Evolutionary conservation across 2,113 vertebrate species (phyloP).

Genomic region (Romanogobio albipinnatus): DNA sequence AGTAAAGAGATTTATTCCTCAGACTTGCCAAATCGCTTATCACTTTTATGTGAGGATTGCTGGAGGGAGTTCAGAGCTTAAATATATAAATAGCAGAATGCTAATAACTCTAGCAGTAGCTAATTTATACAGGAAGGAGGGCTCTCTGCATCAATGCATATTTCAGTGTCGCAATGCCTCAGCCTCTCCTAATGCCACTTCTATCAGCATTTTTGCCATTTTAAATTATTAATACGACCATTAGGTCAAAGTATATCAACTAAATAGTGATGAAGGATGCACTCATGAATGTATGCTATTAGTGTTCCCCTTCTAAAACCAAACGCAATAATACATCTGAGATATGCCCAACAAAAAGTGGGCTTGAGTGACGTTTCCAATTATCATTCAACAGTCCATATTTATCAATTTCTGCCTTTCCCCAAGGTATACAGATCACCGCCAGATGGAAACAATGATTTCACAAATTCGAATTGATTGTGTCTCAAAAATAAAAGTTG

Average conservation of each 20-base stretch:
- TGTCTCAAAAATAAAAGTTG: neutral
- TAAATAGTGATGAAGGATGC: slow-evolving; percentile 10
- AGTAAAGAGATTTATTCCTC: slow-evolving; percentile 51
- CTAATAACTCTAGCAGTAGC: slow-evolving; percentile 35
- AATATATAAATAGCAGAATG: slow-evolving; percentile 43
- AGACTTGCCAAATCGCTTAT: slow-evolving; percentile 36
- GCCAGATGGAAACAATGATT: neutral
- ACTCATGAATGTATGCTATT: neutral
- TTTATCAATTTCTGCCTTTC: neutral
- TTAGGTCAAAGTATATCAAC: slow-evolving; percentile 31
- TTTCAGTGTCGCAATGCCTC: slow-evolving; percentile 41
- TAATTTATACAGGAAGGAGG: slow-evolving; percentile 40
- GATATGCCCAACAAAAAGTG: neutral
- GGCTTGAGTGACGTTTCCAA: neutral
- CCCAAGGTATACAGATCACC: neutral
- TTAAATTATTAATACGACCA: slow-evolving; percentile 50
- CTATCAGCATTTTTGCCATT: slow-evolving; percentile 35
- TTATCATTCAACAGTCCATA: neutral
- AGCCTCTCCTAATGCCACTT: slow-evolving; percentile 23
- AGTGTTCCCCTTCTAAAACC: neutral
- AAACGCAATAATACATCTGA: neutral
- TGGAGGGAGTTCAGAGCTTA: slow-evolving; percentile 39
- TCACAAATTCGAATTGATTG: neutral
- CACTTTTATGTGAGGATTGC: slow-evolving; percentile 45
- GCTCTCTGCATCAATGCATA: neutral